Evolutionary conservation across 2,797 vertebrate genomes (phyloP).

Genomic region (Hyperoplus immaculatus): DNA sequence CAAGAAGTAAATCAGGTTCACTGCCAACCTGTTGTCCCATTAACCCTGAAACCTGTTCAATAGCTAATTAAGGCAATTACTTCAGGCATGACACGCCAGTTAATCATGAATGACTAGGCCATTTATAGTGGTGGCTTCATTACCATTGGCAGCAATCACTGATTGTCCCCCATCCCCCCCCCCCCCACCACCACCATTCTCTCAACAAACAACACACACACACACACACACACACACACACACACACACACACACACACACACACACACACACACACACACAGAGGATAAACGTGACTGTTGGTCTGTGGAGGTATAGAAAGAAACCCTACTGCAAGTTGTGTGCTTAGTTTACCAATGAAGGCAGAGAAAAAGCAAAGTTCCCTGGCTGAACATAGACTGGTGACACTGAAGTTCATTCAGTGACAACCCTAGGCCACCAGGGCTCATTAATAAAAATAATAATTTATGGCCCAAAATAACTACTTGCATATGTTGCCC

Average conservation of each 20-base stretch:
- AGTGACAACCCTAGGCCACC: neutral
- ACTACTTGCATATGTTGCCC: neutral
- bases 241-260: conserved; percentile 46
- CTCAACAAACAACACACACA: conserved; percentile 24
- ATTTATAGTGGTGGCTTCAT: conserved; percentile 87
- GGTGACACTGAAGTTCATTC: neutral
- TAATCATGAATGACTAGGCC: conserved; percentile 88
- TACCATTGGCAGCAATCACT: conserved; percentile 78
- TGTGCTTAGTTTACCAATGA: conserved; percentile 29
- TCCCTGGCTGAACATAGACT: neutral
- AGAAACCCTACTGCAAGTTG: conserved; percentile 19
- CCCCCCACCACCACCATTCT: too few species aligned
- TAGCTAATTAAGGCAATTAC: conserved; percentile 97
- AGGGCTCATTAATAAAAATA: neutral
- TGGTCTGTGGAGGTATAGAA: conserved; percentile 38
- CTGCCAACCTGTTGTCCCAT: conserved; percentile 91
- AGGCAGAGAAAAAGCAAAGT: neutral
- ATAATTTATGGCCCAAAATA: neutral
- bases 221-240: conserved; percentile 23
- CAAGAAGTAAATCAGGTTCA: conserved; percentile 93
- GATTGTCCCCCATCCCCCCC: conserved; percentile 21
- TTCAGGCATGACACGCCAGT: conserved; percentile 88
- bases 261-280: conserved; percentile 34
- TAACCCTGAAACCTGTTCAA: conserved; percentile 96
- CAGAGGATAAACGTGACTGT: conserved; percentile 46